A percentile compares a stretch with the other conserved stretches of the same genome.
phyloP scores from a whole-genome alignment of 2,113 vertebrate genomes.

The Neotragus pygmaeus region DNA sequence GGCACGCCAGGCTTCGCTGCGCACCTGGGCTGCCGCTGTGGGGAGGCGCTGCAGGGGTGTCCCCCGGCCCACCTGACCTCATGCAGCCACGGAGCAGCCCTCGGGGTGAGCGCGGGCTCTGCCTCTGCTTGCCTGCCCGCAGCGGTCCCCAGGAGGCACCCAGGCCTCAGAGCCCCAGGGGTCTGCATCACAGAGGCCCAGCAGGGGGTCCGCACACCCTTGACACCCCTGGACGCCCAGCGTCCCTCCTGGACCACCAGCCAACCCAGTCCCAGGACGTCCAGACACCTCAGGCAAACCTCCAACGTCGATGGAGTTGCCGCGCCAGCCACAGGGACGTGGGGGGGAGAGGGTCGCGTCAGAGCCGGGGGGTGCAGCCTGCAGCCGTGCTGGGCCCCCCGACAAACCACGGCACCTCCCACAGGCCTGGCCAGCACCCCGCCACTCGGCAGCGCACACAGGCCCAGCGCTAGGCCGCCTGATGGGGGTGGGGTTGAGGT shows the following conservation, averaged over 20 bases:
- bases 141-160: not conserved
- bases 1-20: rapidly evolving
- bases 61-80: not conserved
- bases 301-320: rapidly evolving
- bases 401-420: not conserved
- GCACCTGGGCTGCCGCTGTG: not conserved
- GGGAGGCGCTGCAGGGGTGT: not conserved
- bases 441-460: not conserved
- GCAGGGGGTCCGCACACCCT: not conserved
- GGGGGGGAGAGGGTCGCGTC: rapidly evolving
- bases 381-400: not conserved
- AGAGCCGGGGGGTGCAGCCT: no score
- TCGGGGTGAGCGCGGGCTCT: rapidly evolving
- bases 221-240: rapidly evolving
- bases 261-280: not conserved
- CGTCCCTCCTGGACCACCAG: not conserved
- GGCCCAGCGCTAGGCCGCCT: not conserved
- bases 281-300: not conserved
- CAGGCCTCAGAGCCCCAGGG: not conserved
- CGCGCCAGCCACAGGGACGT: not conserved
- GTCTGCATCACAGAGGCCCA: not conserved
- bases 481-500: not conserved
- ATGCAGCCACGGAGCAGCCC: rapidly evolving
- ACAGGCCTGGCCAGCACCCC: not conserved
- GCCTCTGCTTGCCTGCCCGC: no score